These are phyloP conservation scores for Hypotaenidia okinawae DNA, from an alignment of 2,797 vertebrate species.

Conservation along the genomic window DNA sequence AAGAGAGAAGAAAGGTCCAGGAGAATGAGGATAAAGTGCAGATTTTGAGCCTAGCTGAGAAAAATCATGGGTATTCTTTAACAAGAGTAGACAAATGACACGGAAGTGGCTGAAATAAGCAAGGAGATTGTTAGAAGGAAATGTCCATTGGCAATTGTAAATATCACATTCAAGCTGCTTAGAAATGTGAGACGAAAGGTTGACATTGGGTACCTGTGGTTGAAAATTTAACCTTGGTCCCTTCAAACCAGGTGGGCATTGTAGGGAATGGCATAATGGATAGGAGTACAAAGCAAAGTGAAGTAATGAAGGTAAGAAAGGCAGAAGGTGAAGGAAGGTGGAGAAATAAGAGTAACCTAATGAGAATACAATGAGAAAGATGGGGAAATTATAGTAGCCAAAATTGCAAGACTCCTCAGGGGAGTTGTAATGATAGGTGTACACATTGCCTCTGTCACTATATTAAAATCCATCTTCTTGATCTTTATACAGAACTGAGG, in stretches of 20 bases:
- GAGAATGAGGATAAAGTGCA: background rate
- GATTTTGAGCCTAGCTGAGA: background rate
- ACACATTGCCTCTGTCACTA: background rate
- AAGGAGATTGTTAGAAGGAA: background rate
- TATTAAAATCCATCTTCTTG: conserved; percentile 34
- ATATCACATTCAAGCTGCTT: background rate
- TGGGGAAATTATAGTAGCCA: background rate
- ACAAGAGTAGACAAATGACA: background rate
- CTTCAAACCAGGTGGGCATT: background rate
- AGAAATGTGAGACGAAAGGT: background rate
- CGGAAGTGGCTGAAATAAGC: background rate
- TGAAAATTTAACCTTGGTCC: background rate
- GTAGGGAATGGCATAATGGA: background rate
- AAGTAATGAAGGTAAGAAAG: background rate
- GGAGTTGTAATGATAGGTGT: conserved; percentile 20
- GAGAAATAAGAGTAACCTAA: conserved; percentile 8
- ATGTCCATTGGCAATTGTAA: background rate
- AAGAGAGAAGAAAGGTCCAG: background rate
- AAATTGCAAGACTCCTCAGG: background rate
- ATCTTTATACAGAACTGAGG: conserved; percentile 9
- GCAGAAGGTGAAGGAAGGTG: background rate
- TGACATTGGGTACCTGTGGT: background rate
- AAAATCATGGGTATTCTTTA: background rate
- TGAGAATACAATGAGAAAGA: background rate
- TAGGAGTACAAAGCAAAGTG: background rate